phyloP scores from a whole-genome alignment of 1,140 invertebrate species.

The Micrasema longulum region DNA sequence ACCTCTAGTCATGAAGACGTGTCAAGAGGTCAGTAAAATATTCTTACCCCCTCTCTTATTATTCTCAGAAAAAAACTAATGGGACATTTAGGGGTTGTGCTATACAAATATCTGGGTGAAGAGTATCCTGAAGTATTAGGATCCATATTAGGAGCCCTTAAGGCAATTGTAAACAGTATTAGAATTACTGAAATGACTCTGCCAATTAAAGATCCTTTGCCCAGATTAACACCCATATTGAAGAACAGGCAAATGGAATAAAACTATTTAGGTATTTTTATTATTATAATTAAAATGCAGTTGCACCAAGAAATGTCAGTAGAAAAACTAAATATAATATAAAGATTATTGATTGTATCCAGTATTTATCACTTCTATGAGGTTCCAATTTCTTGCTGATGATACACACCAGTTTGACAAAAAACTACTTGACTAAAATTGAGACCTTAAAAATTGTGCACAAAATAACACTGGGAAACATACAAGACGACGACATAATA shows the following conservation, averaged over 20 bases:
- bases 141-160: conserved; percentile 97
- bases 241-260: conserved; percentile 87
- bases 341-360: no score
- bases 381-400: no score
- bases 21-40: conserved; percentile 83
- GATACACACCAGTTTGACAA: no score
- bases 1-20: conserved; percentile 99
- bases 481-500: no score
- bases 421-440: no score
- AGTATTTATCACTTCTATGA: no score
- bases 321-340: no score
- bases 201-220: conserved; percentile 98
- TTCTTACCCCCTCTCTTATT: not conserved
- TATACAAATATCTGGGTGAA: conserved; percentile 99
- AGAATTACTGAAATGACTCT: conserved; percentile 99
- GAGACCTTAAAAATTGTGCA: no score
- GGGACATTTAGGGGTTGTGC: conserved; percentile 99
- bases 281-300: no score
- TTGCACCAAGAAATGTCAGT: no score
- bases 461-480: no score
- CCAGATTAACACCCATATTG: conserved; percentile 96
- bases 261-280: no score
- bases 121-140: conserved; percentile 99
- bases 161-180: conserved; percentile 99
- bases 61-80: conserved; percentile 97